phyloP scores from a whole-genome alignment of 2,113 vertebrate species.

The Cinclus mexicanus region DNA sequence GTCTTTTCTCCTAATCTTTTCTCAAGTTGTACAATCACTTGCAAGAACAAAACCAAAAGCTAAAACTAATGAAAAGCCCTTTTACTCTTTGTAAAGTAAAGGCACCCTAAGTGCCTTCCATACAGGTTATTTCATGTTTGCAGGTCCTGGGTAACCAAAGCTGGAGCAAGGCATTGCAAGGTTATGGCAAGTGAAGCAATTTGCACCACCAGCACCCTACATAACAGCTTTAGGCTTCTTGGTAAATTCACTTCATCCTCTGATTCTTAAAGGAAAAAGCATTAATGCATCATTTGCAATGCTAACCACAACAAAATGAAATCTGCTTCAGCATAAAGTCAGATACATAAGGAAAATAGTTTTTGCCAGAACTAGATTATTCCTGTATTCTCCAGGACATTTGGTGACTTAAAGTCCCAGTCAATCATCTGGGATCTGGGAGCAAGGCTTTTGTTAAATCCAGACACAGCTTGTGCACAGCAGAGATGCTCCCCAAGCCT shows the following conservation, averaged over 20 bases:
- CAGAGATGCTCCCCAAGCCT: not conserved
- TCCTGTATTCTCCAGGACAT: not conserved
- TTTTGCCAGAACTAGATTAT: conserved; percentile 6
- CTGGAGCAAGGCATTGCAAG: not conserved
- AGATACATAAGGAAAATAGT: not conserved
- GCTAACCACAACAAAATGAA: conserved; percentile 12
- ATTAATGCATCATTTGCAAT: conserved; percentile 18
- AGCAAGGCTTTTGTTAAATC: not conserved
- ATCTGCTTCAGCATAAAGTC: conserved; percentile 1
- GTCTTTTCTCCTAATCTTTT: not conserved
- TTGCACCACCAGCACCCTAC: not conserved
- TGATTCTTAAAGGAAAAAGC: conserved; percentile 25
- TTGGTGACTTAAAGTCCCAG: not conserved
- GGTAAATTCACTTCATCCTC: conserved; percentile 20
- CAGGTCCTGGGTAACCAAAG: not conserved
- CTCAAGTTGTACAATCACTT: not conserved
- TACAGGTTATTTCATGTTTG: not conserved
- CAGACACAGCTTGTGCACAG: not conserved
- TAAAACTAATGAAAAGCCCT: not conserved
- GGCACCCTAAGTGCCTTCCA: not conserved
- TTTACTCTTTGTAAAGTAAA: not conserved
- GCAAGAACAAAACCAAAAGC: not conserved
- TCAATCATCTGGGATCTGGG: not conserved
- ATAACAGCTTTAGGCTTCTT: not conserved
- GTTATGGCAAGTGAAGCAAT: not conserved